phyloP scores from a whole-genome alignment of 2,797 vertebrate species.

The Onychomys torridus region DNA sequence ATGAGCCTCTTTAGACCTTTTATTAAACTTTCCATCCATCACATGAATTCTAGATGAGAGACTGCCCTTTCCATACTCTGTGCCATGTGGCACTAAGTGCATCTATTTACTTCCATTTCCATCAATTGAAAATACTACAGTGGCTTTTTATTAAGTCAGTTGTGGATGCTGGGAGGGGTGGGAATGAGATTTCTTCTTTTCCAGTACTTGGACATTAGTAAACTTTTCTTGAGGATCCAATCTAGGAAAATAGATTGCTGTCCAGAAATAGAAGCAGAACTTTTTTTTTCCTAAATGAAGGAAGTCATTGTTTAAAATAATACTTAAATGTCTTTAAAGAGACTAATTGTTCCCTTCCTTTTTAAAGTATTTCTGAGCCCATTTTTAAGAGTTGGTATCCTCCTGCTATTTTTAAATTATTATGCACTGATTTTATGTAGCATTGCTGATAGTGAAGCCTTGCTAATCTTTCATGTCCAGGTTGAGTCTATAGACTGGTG shows the following conservation, averaged over 20 bases:
- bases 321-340: conserved; percentile 65
- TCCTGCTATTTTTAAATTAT: conserved; percentile 29
- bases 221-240: conserved; percentile 62
- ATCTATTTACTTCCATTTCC: conserved; percentile 75
- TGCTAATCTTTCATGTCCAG: neutral
- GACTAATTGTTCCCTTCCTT: conserved; percentile 60
- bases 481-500: neutral
- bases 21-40: conserved; percentile 78
- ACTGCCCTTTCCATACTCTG: conserved; percentile 66
- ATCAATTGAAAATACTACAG: conserved; percentile 62
- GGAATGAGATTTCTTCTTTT: conserved; percentile 54
- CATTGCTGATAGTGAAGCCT: neutral
- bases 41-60: conserved; percentile 75
- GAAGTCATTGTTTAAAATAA: conserved; percentile 79
- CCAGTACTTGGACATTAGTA: conserved; percentile 59
- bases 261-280: conserved; percentile 70
- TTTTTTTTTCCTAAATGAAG: conserved; percentile 64
- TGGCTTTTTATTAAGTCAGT: conserved; percentile 69
- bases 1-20: conserved; percentile 62
- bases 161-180: neutral
- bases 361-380: conserved; percentile 54
- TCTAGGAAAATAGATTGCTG: conserved; percentile 68
- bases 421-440: neutral
- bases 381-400: conserved; percentile 41
- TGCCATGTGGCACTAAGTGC: conserved; percentile 70